phyloP scores from a whole-genome alignment of 2,888 invertebrate species.

The Drosophila prostipennis region DNA sequence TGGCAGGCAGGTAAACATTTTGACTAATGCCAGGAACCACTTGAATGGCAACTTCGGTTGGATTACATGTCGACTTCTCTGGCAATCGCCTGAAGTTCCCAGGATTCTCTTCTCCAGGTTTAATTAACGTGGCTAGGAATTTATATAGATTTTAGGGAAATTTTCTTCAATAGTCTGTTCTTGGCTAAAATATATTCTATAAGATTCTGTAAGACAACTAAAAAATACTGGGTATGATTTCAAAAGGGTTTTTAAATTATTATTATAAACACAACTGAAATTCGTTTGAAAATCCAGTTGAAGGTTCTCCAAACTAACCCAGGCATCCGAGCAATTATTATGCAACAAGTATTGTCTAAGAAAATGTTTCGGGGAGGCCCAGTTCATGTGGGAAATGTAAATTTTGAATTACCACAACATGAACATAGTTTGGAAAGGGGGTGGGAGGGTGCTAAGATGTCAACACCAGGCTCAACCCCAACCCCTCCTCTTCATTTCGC shows the following conservation, averaged over 20 bases:
- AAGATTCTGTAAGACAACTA: no score
- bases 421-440: conserved; percentile 6
- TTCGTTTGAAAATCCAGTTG: not conserved
- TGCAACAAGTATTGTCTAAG: conserved; percentile 70
- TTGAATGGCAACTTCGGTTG: conserved; percentile 17
- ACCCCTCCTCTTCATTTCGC: conserved; percentile 30
- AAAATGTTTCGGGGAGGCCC: conserved; percentile 23
- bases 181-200: no score
- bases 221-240: no score
- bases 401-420: conserved; percentile 57
- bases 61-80: conserved; percentile 2
- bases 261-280: no score
- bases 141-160: no score
- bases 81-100: not conserved
- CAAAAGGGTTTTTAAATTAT: no score
- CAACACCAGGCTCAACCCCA: conserved; percentile 46
- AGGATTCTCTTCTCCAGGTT: not conserved
- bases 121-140: not conserved
- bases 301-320: not conserved
- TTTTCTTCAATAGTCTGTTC: no score
- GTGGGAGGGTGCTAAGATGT: conserved; percentile 42
- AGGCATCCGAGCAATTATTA: conserved; percentile 55
- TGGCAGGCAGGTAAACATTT: conserved; percentile 32
- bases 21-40: conserved; percentile 6
- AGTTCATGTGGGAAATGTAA: conserved; percentile 52